Conservation (phyloP, 2,797 vertebrate genomes). For the Anolis apletophallus region DNA sequence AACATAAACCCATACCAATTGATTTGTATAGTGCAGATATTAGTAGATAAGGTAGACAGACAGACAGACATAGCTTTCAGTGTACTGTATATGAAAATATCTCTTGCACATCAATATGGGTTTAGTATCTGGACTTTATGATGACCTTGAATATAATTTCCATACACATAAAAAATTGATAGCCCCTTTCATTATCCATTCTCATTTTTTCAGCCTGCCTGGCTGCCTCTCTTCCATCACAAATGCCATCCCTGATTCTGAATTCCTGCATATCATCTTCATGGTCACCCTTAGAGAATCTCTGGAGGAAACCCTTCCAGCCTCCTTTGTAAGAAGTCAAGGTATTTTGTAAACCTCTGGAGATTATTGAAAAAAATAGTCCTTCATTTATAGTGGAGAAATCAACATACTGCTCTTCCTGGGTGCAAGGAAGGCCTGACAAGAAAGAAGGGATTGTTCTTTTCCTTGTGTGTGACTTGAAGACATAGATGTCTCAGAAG, state of each 20-base stretch:
- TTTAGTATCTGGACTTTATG: slow-evolving; percentile 69
- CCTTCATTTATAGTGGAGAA: slow-evolving; percentile 47
- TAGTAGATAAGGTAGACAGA: slow-evolving; percentile 1
- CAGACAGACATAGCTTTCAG: slow-evolving; percentile 2
- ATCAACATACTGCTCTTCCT: not conserved
- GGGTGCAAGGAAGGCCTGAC: slow-evolving; percentile 42
- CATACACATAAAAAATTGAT: slow-evolving; percentile 75
- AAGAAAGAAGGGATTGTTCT: slow-evolving; percentile 45
- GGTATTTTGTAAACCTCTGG: slow-evolving; percentile 38
- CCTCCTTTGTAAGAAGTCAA: slow-evolving; percentile 11
- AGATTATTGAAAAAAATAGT: slow-evolving; percentile 14
- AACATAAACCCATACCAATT: not conserved
- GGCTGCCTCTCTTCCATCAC: slow-evolving; percentile 41
- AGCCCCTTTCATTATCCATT: slow-evolving; percentile 64
- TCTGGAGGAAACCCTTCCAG: slow-evolving; percentile 43
- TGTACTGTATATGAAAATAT: slow-evolving; percentile 66
- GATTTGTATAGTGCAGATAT: not conserved
- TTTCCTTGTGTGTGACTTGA: not conserved
- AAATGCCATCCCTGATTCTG: not conserved
- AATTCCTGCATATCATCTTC: slow-evolving; percentile 11
- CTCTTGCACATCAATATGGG: slow-evolving; percentile 56
- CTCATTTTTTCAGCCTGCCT: slow-evolving; percentile 38
- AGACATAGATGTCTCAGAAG: slow-evolving; percentile 34
- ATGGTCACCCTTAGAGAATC: slow-evolving; percentile 40
- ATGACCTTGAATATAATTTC: slow-evolving; percentile 75